These are phyloP conservation scores for Bombus sibiricus DNA, from an alignment of 1,140 invertebrate genomes.

Conservation along the genomic window DNA sequence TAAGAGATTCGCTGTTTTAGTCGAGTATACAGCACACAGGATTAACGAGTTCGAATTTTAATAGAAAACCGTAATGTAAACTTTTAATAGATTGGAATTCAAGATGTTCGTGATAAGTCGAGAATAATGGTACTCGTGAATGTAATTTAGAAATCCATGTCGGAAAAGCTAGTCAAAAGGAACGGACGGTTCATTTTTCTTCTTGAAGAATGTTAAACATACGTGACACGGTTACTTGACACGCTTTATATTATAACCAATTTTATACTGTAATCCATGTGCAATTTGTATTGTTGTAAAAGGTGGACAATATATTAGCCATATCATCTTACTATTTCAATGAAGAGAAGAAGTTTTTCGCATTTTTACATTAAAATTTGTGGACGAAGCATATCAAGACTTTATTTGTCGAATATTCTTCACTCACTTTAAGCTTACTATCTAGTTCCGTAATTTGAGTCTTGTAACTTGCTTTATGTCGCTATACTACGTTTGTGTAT, in stretches of 20 bases:
- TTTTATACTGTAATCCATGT: not conserved
- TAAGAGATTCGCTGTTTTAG: not conserved
- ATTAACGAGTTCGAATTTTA: not conserved
- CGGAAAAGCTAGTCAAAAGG: conserved; percentile 20
- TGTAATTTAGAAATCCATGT: conserved; percentile 14
- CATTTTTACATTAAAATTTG: not conserved
- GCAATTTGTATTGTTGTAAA: not conserved
- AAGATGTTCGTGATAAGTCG: conserved; percentile 1
- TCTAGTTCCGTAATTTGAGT: not conserved
- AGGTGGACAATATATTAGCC: not conserved
- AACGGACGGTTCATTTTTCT: conserved; percentile 38
- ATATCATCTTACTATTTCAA: not conserved
- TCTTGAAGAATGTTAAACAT: conserved; percentile 35
- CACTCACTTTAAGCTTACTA: not conserved
- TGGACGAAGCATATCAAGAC: not conserved
- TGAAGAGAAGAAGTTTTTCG: not conserved
- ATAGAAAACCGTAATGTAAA: not conserved
- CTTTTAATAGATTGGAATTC: not conserved
- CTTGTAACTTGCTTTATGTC: not conserved
- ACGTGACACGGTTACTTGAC: conserved; percentile 46
- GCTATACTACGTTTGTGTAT: not conserved
- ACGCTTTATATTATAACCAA: conserved; percentile 23
- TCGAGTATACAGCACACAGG: not conserved
- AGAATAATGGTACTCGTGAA: conserved; percentile 17
- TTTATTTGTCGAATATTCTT: not conserved